Evolutionary conservation across 2,113 vertebrate species (phyloP), one percentile per base, ranked within the genome.

Genomic region (Tetrao urogallus): DNA sequence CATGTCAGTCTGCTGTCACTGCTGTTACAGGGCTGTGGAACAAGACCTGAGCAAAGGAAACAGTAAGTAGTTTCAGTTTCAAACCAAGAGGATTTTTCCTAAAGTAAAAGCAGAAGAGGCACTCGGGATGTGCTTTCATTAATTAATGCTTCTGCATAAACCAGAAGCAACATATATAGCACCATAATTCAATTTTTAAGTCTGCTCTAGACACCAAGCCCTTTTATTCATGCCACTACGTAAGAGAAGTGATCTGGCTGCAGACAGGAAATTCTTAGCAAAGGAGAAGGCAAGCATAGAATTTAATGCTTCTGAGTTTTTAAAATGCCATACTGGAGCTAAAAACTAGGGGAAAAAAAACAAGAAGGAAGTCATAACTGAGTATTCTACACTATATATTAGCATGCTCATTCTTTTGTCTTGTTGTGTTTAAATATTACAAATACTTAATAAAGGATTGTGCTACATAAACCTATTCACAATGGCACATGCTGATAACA

Each of bases 161-260:
- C 69, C 79, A 91, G 86, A 77, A 90, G 50, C 40, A 93, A 80
- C 56, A 20, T 91, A 90, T 96, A 93, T 95, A 88, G 86, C 40
- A 86, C 19, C 25, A 36, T 95, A 96, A 96, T 78, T 84, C 13
- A 81, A 90, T 96, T 95, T 74, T 81, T 81, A 72, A 90, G 88
- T 92, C 92, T 94, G 88, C 24, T 47, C 61, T 75, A 88, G 61
- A 94, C 76, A 92, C 65, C 88, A 93, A 82, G 8, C 57, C 40
- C 76, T 86, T 81, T 66, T 67, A 71, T 67, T 71, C 38, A 43
- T 0, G 0, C 56, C 92, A 63, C 82, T 71, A 52, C 1, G 0
- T 13, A 66, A 57, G 27, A 82, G 25, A 57, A 75, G 48, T 0
- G 2, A 63, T 85, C 82, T 89, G 92, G 90, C 82, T 94, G 67